Percentiles rank a stretch among this genome's conserved stretches.
Evolutionary conservation across 2,797 vertebrate species (phyloP).

Genomic region (Sylvia borin): DNA sequence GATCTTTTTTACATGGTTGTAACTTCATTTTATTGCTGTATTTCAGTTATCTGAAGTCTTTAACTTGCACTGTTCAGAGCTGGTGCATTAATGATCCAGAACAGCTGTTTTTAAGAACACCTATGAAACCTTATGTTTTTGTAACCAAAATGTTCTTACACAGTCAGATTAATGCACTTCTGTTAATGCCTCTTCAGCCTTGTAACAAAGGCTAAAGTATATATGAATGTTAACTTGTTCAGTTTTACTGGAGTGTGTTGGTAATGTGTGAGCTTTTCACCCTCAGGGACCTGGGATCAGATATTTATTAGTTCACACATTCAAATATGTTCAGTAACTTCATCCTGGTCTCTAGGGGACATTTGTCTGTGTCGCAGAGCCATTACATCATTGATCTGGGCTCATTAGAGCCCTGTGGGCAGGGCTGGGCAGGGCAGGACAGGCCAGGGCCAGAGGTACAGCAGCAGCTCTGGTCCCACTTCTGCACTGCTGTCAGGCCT

Average conservation of each 20-base stretch:
- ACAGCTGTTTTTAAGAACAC: not conserved
- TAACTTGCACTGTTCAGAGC: not conserved
- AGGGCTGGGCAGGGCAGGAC: not conserved
- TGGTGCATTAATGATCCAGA: not conserved
- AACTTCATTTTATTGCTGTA: not conserved
- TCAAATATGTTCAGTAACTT: not conserved
- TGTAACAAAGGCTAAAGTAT: not conserved
- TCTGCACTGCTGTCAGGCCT: not conserved
- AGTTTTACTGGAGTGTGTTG: not conserved
- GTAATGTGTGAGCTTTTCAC: not conserved
- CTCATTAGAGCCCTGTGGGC: not conserved
- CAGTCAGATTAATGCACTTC: not conserved
- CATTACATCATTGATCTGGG: not conserved
- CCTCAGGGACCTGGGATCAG: not conserved
- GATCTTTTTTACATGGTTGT: not conserved
- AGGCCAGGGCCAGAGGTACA: not conserved
- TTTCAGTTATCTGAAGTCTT: not conserved
- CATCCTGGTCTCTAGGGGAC: not conserved
- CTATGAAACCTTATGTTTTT: not conserved
- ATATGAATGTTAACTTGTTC: not conserved
- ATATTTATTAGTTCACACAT: conserved; percentile 5
- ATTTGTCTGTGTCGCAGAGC: not conserved
- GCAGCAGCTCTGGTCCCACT: not conserved
- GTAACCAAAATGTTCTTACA: not conserved
- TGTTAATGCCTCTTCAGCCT: not conserved